These are phyloP conservation scores for Xanthia icteritia DNA, from an alignment of 2,888 invertebrate genomes.

Conservation along the genomic window DNA sequence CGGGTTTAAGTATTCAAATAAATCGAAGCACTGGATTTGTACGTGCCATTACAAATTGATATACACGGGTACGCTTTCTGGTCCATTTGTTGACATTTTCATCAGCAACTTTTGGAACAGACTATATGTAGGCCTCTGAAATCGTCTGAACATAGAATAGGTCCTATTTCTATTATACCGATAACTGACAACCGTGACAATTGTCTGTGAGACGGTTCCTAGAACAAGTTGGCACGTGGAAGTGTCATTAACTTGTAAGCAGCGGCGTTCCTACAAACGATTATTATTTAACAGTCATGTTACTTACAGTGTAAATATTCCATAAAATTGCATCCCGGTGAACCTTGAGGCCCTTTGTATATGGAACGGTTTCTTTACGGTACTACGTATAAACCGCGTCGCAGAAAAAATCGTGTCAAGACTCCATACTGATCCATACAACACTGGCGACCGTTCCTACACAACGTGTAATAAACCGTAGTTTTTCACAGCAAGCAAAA, in stretches of 20 bases:
- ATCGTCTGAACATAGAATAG: too few species aligned
- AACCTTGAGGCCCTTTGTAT: too few species aligned
- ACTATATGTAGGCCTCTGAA: neutral
- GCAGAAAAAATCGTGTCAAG: too few species aligned
- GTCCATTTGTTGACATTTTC: neutral
- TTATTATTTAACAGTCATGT: neutral
- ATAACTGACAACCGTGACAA: slow-evolving; percentile 3
- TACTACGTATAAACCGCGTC: too few species aligned
- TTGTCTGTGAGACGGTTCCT: neutral
- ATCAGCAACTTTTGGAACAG: too few species aligned
- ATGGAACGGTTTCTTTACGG: too few species aligned
- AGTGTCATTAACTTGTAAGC: slow-evolving; percentile 4
- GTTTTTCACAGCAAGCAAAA: too few species aligned
- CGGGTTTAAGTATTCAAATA: neutral
- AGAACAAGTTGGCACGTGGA: slow-evolving; percentile 28
- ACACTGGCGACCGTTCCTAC: too few species aligned
- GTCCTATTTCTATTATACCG: neutral
- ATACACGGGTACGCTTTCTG: neutral
- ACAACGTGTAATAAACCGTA: too few species aligned
- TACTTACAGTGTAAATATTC: neutral
- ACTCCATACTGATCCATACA: too few species aligned
- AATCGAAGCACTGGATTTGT: neutral
- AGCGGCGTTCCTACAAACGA: neutral
- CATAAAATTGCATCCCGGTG: neutral
- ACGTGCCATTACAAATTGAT: neutral